Percentiles rank a stretch among this genome's conserved stretches.
Evolutionary conservation across 2,888 invertebrate genomes (phyloP).

Genomic region (Lycaena phlaeas): DNA sequence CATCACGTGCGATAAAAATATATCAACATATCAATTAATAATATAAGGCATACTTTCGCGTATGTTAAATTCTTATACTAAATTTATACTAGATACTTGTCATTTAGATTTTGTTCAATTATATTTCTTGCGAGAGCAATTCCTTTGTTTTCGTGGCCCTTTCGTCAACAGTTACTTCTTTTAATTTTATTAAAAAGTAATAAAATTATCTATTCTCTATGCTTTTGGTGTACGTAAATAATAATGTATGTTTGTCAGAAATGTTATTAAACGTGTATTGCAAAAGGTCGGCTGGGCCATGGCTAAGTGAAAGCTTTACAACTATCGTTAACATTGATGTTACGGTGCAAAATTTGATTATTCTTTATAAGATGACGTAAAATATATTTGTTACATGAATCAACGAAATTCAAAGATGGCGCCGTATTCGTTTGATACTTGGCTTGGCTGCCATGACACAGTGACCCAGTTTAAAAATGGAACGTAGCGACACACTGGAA

Average conservation of each 20-base stretch:
- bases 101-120: no score
- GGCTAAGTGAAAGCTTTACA: constrained; percentile 55
- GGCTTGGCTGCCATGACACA: constrained; percentile 63
- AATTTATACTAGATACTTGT: not conserved
- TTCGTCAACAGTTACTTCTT: no score
- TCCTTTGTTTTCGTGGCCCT: no score
- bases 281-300: constrained; percentile 37
- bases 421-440: constrained; percentile 53
- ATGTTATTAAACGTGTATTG: constrained; percentile 40
- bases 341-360: constrained; percentile 8
- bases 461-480: constrained; percentile 70
- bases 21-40: no score
- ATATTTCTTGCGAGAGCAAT: no score
- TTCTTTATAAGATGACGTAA: constrained; percentile 8
- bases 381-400: constrained; percentile 35
- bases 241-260: not conserved
- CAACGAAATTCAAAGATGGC: constrained; percentile 64
- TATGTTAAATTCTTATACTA: not conserved
- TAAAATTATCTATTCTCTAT: no score
- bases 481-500: constrained; percentile 42
- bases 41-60: no score
- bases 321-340: constrained; percentile 43
- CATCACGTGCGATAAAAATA: not conserved
- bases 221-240: no score
- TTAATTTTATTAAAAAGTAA: no score